Base-by-base conservation (phyloP, 2,797 vertebrate genomes). In the Bothrops alternatus region DNA sequence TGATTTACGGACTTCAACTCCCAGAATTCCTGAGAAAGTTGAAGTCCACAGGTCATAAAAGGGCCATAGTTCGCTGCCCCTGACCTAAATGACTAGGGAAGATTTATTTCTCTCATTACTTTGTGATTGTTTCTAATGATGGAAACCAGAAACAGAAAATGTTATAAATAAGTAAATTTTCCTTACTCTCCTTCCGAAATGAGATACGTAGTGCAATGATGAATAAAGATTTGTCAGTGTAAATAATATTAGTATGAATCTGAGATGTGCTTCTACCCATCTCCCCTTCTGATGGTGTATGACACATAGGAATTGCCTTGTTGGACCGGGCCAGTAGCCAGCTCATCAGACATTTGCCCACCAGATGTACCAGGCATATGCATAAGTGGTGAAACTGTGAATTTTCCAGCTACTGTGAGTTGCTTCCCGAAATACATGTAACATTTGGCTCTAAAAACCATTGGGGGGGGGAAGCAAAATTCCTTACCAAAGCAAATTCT, bases 401-500 rank as follows among this genome's bases (percentile, higher is more conserved):
- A 61, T 90, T 85, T 78, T 32, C 65, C 25, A 78, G 65, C 20
- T 28, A 14, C 25, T 56, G 28, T 56, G 47, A 25, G 90, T 90
- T 86, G 37, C 26, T 87, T 87, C 82, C 88, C 50, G n/a, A 50
- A 56, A 26, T 69, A 61, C 53, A 69, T 25, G 50, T 92, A 90
- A 65, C 47, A 55, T 23, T 23, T 87, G 88, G 37, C 55, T 90
- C 16, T 42, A 23, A 23, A 61, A 23, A 78, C n/a, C 50, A 32
- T 60, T 10, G 58, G 26, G 16, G 12, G 25, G 28, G 11, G 8
- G 11, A 78, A 78, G 57, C 65, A 42, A 50, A 50, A 56, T 53
- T 73, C 47, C 13, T 88, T 78, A 50, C 55, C 58, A 50, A 93
- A 90, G 63, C 26, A 93, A 65, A 90, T 87, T 73, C 85, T 90